Percentiles rank a stretch among this genome's conserved stretches.
Evolutionary conservation across 1,140 invertebrate species (phyloP).

Genomic region (Leptinotarsa undecemlineata): DNA sequence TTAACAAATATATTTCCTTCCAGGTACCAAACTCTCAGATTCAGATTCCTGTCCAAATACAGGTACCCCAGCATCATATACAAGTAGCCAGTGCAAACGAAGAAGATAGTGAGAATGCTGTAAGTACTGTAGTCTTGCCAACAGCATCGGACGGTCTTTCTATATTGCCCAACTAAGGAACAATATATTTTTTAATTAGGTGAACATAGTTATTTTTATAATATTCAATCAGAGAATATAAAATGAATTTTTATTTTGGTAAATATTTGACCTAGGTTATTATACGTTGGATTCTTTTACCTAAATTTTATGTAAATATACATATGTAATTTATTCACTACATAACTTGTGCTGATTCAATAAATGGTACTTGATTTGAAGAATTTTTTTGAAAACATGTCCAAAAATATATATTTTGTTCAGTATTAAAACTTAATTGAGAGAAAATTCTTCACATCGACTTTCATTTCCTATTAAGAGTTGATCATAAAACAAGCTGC

Average conservation of each 20-base stretch:
- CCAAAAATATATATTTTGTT: not conserved
- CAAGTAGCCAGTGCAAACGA: conserved; percentile 42
- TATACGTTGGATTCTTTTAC: not conserved
- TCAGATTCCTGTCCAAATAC: conserved; percentile 55
- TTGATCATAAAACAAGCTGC: no score
- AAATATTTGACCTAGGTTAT: not conserved
- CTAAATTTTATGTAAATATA: not conserved
- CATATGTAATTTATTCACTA: not conserved
- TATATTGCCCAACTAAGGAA: conserved; percentile 46
- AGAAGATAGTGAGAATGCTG: conserved; percentile 44
- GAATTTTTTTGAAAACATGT: not conserved
- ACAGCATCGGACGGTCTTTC: conserved; percentile 57
- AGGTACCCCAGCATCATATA: conserved; percentile 54
- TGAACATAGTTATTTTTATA: conserved; percentile 8
- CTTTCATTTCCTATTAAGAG: not conserved
- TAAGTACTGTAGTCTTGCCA: conserved; percentile 61
- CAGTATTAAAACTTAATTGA: not conserved
- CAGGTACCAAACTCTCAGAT: conserved; percentile 54
- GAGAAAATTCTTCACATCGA: not conserved
- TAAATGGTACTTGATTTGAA: not conserved
- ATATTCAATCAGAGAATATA: not conserved
- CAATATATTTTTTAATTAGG: not conserved
- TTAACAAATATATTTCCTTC: conserved; percentile 17
- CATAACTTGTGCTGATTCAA: not conserved
- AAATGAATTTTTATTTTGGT: not conserved